A percentile compares a stretch with the other conserved stretches of the same genome.
phyloP scores from a whole-genome alignment of 2,797 vertebrate genomes.

The Typhlichthys subterraneus region DNA sequence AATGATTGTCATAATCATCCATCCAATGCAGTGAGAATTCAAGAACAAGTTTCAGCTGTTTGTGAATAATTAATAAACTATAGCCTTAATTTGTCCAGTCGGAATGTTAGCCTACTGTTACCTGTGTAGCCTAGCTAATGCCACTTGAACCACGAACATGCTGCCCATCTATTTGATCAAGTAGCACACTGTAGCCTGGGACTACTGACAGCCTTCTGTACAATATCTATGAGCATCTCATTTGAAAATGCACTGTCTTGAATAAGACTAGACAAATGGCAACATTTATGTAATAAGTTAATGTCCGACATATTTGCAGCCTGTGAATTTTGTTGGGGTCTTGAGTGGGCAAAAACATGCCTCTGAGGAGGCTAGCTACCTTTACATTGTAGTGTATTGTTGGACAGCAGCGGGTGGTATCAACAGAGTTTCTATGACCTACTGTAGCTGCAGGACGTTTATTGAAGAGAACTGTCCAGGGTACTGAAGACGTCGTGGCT shows the following conservation, averaged over 20 bases:
- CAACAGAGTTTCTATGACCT: conserved; percentile 29
- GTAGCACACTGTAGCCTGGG: no score
- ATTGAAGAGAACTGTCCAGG: conserved; percentile 64
- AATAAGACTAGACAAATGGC: no score
- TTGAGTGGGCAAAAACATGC: conserved; percentile 5
- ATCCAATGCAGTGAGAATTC: neutral
- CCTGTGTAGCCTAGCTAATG: neutral
- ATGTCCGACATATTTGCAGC: conserved; percentile 1
- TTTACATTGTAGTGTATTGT: conserved; percentile 27
- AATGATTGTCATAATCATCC: neutral
- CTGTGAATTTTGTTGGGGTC: conserved; percentile 24
- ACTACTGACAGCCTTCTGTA: no score
- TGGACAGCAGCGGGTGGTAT: conserved; percentile 39
- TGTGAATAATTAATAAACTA: neutral
- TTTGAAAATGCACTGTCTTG: neutral
- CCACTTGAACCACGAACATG: conserved; percentile 5
- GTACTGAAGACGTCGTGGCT: conserved; percentile 54
- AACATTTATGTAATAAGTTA: neutral
- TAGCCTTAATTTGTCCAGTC: neutral
- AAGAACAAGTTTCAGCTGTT: conserved; percentile 1
- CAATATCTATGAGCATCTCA: neutral
- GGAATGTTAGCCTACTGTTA: neutral
- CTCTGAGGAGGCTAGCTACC: conserved; percentile 26
- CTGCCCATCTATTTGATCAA: no score
- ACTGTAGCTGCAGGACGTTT: conserved; percentile 11